phyloP scores from a whole-genome alignment of 2,113 vertebrate species.

The Nothoprocta perdicaria region DNA sequence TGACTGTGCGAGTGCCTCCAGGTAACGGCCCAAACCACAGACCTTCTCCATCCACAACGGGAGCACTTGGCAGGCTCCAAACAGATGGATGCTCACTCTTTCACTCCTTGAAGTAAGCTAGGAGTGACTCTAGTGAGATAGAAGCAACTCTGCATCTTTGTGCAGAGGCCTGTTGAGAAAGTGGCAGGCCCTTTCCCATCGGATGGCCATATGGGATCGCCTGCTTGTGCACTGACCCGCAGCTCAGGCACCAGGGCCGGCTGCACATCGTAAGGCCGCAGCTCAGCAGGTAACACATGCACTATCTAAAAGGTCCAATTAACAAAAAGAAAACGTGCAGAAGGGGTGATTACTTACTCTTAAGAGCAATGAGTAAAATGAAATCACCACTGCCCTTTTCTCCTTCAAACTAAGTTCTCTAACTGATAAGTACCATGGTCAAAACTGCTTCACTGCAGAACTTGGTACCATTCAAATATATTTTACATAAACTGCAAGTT shows the following conservation, averaged over 20 bases:
- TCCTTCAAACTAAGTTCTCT: background rate
- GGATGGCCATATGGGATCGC: background rate
- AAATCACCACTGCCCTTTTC: background rate
- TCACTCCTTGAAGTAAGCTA: no score
- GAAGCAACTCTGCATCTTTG: background rate
- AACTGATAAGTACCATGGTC: background rate
- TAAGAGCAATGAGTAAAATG: background rate
- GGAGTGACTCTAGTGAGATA: background rate
- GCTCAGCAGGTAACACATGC: background rate
- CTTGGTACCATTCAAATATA: background rate
- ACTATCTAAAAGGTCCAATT: background rate
- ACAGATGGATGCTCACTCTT: background rate
- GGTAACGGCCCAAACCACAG: background rate
- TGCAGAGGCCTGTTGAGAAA: background rate
- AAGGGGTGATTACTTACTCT: background rate
- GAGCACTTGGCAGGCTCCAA: background rate
- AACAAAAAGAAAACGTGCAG: fast-evolving
- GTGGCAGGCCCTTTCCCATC: background rate
- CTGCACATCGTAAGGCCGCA: fast-evolving
- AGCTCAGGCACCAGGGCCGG: fast-evolving
- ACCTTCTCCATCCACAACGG: background rate
- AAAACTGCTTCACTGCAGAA: background rate
- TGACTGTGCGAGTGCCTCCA: background rate
- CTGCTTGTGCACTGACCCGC: background rate
- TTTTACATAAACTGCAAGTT: background rate